Base-by-base conservation (phyloP, 2,888 invertebrate genomes). In the Eucriotettix oculatus region DNA sequence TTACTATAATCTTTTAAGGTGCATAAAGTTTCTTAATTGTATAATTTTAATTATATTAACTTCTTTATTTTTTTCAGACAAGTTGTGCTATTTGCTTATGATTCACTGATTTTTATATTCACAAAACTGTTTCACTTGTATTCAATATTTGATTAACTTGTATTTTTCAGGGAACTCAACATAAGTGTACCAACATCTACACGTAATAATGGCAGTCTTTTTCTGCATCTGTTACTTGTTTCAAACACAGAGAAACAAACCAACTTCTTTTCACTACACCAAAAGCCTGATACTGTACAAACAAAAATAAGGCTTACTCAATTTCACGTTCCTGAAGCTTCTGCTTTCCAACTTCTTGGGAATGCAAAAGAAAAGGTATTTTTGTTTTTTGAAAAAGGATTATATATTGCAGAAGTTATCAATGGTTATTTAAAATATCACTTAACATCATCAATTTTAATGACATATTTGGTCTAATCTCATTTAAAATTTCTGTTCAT, bases 151-250 rank as follows among this genome's bases (percentile, higher is more conserved):
- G 7, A 29, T 29, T 29, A 29, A 2, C 29, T 29, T 29, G 2
- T 7, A 29, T 29, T 29, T 73, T 74, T 54, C 70, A 90, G 90
- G 67, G 78, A 80, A 57, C 69, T 90, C 41, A 76, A 75, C 58
- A 72, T 95, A 58, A 78, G 82, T 64, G 75, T 95, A 64, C 90
- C 93, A 7, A 73, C 75, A 29, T 82, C 81, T 71, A 90, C 88
- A 0, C 78, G 87, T 14, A 81, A 84, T 61, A 96, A 96, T 78
- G 96, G 95, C 1, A 87, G 88, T 10, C 71, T 96, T 55, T 87
- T 78, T 69, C 79, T 93, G 69, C 90, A 92, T 72, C 81, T 87
- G 1, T 78, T 86, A 56, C 69, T 89, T 44, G 79, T 84, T 16
- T 80, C 75, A 9, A 61, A 60, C 42, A 68, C 69, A 3, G 40